These are phyloP conservation scores for Malachius bipustulatus DNA, from an alignment of 2,888 invertebrate genomes.

Conservation along the genomic window DNA sequence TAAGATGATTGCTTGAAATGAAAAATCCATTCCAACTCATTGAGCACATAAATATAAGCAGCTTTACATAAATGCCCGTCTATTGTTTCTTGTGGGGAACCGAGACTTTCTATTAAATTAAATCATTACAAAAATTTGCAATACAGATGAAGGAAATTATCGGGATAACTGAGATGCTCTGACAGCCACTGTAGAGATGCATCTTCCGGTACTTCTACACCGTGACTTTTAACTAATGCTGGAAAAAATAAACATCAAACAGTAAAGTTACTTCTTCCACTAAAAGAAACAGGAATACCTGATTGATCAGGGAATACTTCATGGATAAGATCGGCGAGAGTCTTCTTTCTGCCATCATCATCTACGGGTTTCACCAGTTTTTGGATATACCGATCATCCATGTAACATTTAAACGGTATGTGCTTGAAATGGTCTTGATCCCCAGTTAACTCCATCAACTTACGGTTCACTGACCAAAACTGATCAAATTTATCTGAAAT, in stretches of 20 bases:
- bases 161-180: slow-evolving; percentile 95
- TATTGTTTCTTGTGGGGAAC: too few relatives aligned
- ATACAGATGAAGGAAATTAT: slow-evolving; percentile 92
- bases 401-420: slow-evolving; percentile 79
- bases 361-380: slow-evolving; percentile 64
- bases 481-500: slow-evolving; percentile 90
- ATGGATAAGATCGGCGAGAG: slow-evolving; percentile 55
- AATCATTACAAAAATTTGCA: slow-evolving; percentile 30
- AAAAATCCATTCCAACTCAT: too few relatives aligned
- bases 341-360: slow-evolving; percentile 60
- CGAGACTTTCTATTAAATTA: too few relatives aligned
- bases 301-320: slow-evolving; percentile 64
- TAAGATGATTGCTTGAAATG: too few relatives aligned
- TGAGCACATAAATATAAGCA: too few relatives aligned
- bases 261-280: too few relatives aligned
- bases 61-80: too few relatives aligned
- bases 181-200: slow-evolving; percentile 95
- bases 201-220: slow-evolving; percentile 73
- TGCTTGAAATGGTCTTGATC: slow-evolving; percentile 75
- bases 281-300: too few relatives aligned
- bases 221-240: slow-evolving; percentile 78
- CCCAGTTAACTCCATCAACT: slow-evolving; percentile 79
- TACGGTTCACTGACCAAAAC: slow-evolving; percentile 95
- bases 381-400: slow-evolving; percentile 60
- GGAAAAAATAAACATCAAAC: slow-evolving; percentile 31